These are phyloP conservation scores for Perdita meconis DNA, from an alignment of 2,888 invertebrate genomes.

Conservation along the genomic window DNA sequence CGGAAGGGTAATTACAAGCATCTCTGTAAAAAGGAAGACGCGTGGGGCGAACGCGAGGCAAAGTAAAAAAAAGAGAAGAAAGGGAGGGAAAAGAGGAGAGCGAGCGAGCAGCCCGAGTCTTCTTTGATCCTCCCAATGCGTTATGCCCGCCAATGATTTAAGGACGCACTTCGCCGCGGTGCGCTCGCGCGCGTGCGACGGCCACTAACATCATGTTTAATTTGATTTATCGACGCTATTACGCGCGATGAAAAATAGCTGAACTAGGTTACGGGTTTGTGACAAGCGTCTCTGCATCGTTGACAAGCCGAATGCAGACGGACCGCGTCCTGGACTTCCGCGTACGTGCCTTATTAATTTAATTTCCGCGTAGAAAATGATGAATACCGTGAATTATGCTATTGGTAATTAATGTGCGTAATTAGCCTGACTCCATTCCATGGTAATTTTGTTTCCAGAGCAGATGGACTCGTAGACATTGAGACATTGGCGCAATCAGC, in stretches of 20 bases:
- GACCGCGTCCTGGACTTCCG: constrained; percentile 56
- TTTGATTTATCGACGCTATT: constrained; percentile 81
- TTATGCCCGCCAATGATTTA: constrained; percentile 80
- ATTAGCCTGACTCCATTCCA: constrained; percentile 47
- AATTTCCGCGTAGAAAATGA: constrained; percentile 41
- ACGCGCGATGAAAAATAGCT: constrained; percentile 78
- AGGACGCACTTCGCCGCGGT: constrained; percentile 70
- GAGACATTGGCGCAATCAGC: constrained; percentile 6
- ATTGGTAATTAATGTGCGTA: constrained; percentile 58
- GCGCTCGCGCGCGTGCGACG: constrained; percentile 51
- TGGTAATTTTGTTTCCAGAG: constrained; percentile 20
- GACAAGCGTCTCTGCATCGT: constrained; percentile 57
- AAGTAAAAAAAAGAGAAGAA: constrained; percentile 26
- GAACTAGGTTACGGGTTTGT: constrained; percentile 76
- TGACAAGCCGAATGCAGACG: constrained; percentile 56
- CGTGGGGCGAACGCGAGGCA: constrained; percentile 19
- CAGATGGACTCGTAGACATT: constrained; percentile 6
- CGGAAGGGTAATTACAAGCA: constrained; percentile 80
- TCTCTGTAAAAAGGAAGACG: constrained; percentile 65
- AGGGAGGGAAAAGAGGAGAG: constrained; percentile 50
- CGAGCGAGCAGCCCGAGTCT: constrained; percentile 64
- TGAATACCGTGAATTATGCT: constrained; percentile 54
- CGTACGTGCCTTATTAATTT: constrained; percentile 54
- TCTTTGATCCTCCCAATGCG: constrained; percentile 82
- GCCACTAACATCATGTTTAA: constrained; percentile 78